phyloP scores from a whole-genome alignment of 2,113 vertebrate genomes.

The Chloebia gouldiae region DNA sequence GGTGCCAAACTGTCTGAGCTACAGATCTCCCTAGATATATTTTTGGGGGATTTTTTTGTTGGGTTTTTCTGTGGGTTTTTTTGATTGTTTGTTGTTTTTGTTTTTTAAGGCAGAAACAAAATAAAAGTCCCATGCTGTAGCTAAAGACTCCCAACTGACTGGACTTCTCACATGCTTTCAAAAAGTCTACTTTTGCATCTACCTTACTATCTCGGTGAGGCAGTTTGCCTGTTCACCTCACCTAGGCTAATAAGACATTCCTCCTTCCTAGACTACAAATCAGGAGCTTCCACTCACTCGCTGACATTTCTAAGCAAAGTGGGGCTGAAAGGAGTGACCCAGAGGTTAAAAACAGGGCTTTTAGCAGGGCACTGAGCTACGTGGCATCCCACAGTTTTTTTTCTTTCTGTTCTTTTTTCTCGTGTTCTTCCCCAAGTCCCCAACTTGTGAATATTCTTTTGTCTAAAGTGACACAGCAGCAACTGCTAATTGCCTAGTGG shows the following conservation, averaged over 20 bases:
- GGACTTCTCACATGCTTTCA: not conserved
- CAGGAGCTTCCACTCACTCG: not conserved
- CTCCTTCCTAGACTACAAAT: not conserved
- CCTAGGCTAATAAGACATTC: not conserved
- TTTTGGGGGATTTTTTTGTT: not conserved
- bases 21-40: not conserved
- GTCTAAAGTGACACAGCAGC: conserved; percentile 6
- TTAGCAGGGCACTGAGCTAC: not conserved
- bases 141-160: not conserved
- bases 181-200: not conserved
- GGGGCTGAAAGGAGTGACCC: not conserved
- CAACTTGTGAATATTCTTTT: not conserved
- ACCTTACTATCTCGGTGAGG: not conserved
- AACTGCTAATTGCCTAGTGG: not conserved
- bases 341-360: not conserved
- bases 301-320: not conserved
- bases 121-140: not conserved
- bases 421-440: not conserved
- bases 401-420: not conserved
- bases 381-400: not conserved
- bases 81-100: not conserved
- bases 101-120: not conserved
- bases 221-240: not conserved
- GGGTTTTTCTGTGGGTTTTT: not conserved
- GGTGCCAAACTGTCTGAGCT: not conserved